Evolutionary conservation across 2,797 vertebrate genomes (phyloP), one percentile per base, ranked within the genome.

Genomic region (Scomberomorus guttatus): DNA sequence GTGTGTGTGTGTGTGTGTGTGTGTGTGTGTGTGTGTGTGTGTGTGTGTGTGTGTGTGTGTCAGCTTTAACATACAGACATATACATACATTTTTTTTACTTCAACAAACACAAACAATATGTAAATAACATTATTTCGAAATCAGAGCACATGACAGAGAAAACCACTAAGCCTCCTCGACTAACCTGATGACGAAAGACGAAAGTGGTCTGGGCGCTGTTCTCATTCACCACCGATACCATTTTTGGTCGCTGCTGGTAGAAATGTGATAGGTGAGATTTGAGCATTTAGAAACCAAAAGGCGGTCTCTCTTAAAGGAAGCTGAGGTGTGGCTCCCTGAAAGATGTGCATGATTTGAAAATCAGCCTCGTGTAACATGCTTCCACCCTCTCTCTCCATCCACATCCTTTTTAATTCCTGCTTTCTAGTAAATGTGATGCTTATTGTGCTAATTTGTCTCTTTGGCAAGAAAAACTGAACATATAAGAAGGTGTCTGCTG

Each of bases 111-210:
- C 0, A 20, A 58, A 9, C 50, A 20, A 0, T 12, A 18, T 11
- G 15, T 51, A 48, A 27, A 55, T 2, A 13, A 10, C 6, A 42
- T 0, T 44, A 15, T n/a, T 56, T 5, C 27, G 2, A 34, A 52
- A 14, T 32, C 4, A 51, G 44, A 63, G 46, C 25, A 73, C 24
- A 46, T 2, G 17, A 48, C 39, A n/a, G 27, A 39, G 3, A 51
- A 54, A 68, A 67, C 1, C 29, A 1, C 2, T 20, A 65, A 64
- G 27, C 20, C 46, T 82, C 25, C 29, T 50, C 24, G 64, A 82
- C 89, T 72, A 17, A 92, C 90, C 89, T 89, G 85, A 61, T 59
- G n/a, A 42, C 0, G 4, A 57, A 54, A 48, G 29, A 32, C 6
- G 29, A 32, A 32, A 32, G 29, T 32, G 29, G 29, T 32, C 6